A percentile compares a stretch with the other conserved stretches of the same genome.
These are phyloP conservation scores for Chymomyza procnemis DNA, from an alignment of 2,888 invertebrate genomes.

Conservation along the genomic window DNA sequence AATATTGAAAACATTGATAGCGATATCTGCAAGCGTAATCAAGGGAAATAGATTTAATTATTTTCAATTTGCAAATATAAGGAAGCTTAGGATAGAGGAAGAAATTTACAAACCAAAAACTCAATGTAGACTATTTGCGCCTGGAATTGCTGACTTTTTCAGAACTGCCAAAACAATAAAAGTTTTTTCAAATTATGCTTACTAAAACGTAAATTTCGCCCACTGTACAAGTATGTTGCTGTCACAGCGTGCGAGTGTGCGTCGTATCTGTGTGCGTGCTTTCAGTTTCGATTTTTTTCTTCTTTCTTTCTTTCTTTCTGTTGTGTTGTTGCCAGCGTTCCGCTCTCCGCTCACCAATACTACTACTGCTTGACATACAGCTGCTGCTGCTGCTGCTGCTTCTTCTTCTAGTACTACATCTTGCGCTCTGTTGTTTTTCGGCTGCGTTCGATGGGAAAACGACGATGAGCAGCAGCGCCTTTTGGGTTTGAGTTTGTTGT, in stretches of 20 bases:
- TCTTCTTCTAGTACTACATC: constrained; percentile 37
- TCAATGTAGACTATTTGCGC: too few species aligned
- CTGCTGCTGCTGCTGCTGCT: constrained; percentile 18
- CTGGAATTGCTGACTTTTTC: too few species aligned
- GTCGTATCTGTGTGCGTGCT: constrained; percentile 23
- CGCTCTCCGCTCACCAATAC: constrained; percentile 30
- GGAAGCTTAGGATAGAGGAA: too few species aligned
- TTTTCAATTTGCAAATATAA: too few species aligned
- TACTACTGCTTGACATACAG: background rate
- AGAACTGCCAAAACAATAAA: too few species aligned
- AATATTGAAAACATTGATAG: too few species aligned
- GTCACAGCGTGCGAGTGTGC: constrained; percentile 15
- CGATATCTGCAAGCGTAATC: too few species aligned
- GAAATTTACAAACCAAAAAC: too few species aligned
- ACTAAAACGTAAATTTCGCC: too few species aligned
- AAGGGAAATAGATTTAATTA: too few species aligned
- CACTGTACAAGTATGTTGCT: background rate
- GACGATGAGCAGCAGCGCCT: background rate
- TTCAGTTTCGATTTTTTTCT: constrained; percentile 48
- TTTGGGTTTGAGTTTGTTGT: constrained; percentile 65
- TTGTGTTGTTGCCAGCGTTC: constrained; percentile 27
- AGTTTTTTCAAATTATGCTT: too few species aligned
- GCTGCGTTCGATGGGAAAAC: background rate
- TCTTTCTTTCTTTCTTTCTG: too few species aligned
- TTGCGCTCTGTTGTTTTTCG: constrained; percentile 55